Base-by-base conservation (phyloP, 2,888 invertebrate species). In the Merodon equestris region DNA sequence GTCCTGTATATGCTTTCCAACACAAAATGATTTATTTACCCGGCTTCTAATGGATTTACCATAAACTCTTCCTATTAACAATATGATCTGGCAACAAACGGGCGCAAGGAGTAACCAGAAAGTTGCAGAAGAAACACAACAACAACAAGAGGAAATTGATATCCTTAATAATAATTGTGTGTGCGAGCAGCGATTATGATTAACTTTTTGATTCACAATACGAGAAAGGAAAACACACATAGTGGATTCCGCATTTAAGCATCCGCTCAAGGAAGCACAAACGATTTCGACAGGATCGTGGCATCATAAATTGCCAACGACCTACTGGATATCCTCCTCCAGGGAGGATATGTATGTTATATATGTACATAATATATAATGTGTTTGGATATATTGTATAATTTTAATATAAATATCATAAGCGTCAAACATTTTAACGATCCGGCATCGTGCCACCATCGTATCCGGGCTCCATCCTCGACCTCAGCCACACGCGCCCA, bases 391-490 rank as follows among this genome's bases (percentile, higher is more conserved):
- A 27, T 27, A 67, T 67, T 77, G 61, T 67, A 72, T 67, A 77
- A 77, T 77, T 77, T 77, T 77, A 77, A 77, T 77, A 77, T 77
- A 77, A 77, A 77, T 72, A 67, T 77, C 77, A 77, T 72, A 67
- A 77, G 67, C 72, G 77, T 57, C 77, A 72, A 72, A 72, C 72
- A 77, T 72, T 77, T 77, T 77, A 72, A 77, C 67, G 67, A 67
- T 60, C 54, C 56, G 60, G 40, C 36, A 53, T 56, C 60, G 38
- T 67, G 2, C 27, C 27, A 4, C 2, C 27, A 27, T 27, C 27
- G 27, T 27, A 27, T 27, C 27, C 27, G 27, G 27, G 3, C 7
- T 27, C 27, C 27, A 4, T 27, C 3, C 27, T 27, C 27, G 27
- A 27, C 27, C 27, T 27, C 27, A 7, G 27, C 7, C n/a, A n/a